Evolutionary conservation across 2,888 invertebrate species (phyloP), one percentile per base, ranked within the genome.

Genomic region (Adineta ricciae): DNA sequence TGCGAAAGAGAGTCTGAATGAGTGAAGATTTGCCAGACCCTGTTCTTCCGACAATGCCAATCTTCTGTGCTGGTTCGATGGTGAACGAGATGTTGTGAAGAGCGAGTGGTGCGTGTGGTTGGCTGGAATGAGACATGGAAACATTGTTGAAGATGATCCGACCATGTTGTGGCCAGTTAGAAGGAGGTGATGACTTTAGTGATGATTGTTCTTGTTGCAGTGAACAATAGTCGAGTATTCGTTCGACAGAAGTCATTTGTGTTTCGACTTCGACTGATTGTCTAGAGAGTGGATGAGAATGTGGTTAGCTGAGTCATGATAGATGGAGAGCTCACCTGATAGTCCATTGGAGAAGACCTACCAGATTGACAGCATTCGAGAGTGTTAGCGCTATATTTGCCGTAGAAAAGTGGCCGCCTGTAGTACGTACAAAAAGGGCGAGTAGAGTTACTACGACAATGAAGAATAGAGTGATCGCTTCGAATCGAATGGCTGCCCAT

Each of bases 401-500:
- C 2, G 78, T 5, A 24, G 78, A 41, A 4, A 78, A 41, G 2
- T n/a, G 24, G 0, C 41, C 7, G 2, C n/a, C 24, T 24, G 5
- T 1, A 19, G 19, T 50, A 50, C 50, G 50, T 19, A 50, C 50
- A 1, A 38, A 11, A 4, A 78, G 3, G 14, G 78, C 78, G 1
- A 78, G n/a, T 24, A 41, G 1, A 0, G 96, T 95, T 0, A 97
- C 96, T 82, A 94, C 90, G 0, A 93, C 93, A 86, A 97, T 95
- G 91, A 96, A 97, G 11, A 94, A 87, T 0, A 95, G 93, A 89
- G 96, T 96, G 84, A 96, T 93, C 87, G 95, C 92, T 90, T 98
- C 98, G 88, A 98, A 91, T 93, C 95, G 95, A 88, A 96, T 94
- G 0, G 96, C 97, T 89, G 98, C 96, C 88, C 97, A 96, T 86